These are phyloP conservation scores for Metridium senile DNA, from an alignment of 92 coral and sea anemone species.

Conservation along the genomic window DNA sequence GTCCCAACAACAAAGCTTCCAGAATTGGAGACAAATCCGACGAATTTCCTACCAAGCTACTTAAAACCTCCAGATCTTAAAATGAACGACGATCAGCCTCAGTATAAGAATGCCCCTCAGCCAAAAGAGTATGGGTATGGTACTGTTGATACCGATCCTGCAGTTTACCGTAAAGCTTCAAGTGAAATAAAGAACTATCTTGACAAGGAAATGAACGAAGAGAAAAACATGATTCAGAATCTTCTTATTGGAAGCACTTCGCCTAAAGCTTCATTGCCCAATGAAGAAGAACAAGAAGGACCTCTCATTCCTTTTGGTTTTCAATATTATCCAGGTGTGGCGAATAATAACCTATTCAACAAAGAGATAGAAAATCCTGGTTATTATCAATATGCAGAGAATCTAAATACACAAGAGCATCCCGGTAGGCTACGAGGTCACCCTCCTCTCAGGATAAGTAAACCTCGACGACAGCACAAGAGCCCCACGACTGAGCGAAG, in stretches of 20 bases:
- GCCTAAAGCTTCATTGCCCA: conserved; percentile 33
- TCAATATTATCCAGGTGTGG: conserved; percentile 27
- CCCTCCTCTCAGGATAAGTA: conserved; percentile 3
- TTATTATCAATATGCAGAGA: conserved; percentile 4
- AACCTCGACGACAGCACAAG: conserved; percentile 1
- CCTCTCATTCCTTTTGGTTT: conserved; percentile 31
- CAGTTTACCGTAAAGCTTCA: conserved; percentile 7
- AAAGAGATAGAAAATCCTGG: conserved; percentile 22
- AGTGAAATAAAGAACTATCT: conserved; percentile 30
- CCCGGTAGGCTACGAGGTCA: conserved; percentile 10
- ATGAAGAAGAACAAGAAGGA: conserved; percentile 9
- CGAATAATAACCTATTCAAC: conserved; percentile 15
- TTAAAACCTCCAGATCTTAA: conserved; percentile 23
- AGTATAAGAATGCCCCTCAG: neutral
- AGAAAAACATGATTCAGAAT: conserved; percentile 45
- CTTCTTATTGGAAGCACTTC: conserved; percentile 28
- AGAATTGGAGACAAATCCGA: conserved; percentile 1
- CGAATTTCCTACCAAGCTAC: conserved; percentile 2
- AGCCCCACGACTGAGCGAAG: neutral
- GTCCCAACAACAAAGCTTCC: neutral
- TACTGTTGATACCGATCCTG: conserved; percentile 25
- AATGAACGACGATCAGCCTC: conserved; percentile 38
- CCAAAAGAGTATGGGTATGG: conserved; percentile 11
- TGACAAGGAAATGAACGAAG: conserved; percentile 41
- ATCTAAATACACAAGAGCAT: conserved; percentile 1